These are phyloP conservation scores for Acleris holmiana DNA, from an alignment of 2,888 invertebrate species.

Conservation along the genomic window DNA sequence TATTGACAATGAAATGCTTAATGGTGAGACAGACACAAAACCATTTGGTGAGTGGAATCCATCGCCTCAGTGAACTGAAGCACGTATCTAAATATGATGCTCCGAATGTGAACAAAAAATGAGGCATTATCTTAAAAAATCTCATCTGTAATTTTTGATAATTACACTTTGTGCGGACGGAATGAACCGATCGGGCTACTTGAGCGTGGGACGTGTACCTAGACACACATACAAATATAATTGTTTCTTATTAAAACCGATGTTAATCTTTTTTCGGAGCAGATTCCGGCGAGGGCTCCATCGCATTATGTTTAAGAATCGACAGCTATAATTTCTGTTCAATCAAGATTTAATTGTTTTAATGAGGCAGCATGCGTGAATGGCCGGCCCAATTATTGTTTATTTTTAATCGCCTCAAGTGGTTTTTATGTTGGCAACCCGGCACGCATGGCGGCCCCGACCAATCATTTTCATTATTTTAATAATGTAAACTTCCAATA, in stretches of 20 bases:
- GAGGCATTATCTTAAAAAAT: constrained; percentile 71
- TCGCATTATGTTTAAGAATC: constrained; percentile 83
- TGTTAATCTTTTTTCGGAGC: constrained; percentile 83
- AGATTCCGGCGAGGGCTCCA: constrained; percentile 76
- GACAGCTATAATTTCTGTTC: constrained; percentile 85
- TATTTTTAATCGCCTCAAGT: constrained; percentile 84
- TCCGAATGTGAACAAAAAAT: constrained; percentile 60
- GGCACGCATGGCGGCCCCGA: constrained; percentile 78
- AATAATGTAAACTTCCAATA: constrained; percentile 85
- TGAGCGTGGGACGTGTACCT: constrained; percentile 74
- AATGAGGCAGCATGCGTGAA: constrained; percentile 84
- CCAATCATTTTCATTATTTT: constrained; percentile 85
- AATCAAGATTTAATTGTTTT: constrained; percentile 85
- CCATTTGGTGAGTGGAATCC: constrained; percentile 18
- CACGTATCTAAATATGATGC: constrained; percentile 38
- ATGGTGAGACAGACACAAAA: not conserved
- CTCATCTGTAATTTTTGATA: constrained; percentile 81
- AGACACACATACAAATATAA: constrained; percentile 77
- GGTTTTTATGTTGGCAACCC: constrained; percentile 83
- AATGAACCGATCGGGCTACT: constrained; percentile 74
- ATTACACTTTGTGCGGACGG: constrained; percentile 74
- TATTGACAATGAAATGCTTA: no score
- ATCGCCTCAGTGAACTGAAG: constrained; percentile 38
- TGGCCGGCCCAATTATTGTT: constrained; percentile 84
- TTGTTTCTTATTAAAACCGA: constrained; percentile 84